Evolutionary conservation across 2,113 vertebrate species (phyloP).

Genomic region (Heptranchias perlo): DNA sequence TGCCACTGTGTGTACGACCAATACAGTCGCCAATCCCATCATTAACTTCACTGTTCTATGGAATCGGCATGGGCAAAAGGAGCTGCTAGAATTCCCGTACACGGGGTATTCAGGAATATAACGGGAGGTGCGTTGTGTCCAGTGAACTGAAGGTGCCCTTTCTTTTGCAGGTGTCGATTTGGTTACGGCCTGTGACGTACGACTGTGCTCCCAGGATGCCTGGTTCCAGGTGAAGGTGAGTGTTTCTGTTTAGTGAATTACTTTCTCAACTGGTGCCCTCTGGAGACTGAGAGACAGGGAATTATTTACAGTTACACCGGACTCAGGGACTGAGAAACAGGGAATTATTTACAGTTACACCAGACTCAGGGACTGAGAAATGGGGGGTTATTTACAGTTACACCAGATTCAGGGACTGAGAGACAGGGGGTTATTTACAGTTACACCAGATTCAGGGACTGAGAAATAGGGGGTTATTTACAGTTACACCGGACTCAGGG

Average conservation of each 20-base stretch:
- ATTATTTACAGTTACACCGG: neutral
- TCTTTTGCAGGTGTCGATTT: slow-evolving; percentile 68
- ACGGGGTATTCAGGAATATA: neutral
- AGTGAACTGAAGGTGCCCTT: slow-evolving; percentile 19
- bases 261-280: neutral
- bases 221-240: slow-evolving; percentile 83
- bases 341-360: neutral
- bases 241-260: neutral
- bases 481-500: neutral
- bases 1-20: neutral
- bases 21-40: neutral
- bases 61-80: neutral
- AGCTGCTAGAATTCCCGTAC: neutral
- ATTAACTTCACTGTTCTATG: neutral
- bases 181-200: slow-evolving; percentile 79
- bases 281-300: neutral
- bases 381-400: neutral
- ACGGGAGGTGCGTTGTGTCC: no score
- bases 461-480: neutral
- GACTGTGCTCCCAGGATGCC: slow-evolving; percentile 73
- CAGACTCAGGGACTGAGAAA: neutral
- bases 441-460: neutral
- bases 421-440: neutral
- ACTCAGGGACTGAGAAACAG: neutral
- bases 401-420: neutral